Evolutionary conservation across 2,113 vertebrate species (phyloP).

Genomic region (Penelope pileata): DNA sequence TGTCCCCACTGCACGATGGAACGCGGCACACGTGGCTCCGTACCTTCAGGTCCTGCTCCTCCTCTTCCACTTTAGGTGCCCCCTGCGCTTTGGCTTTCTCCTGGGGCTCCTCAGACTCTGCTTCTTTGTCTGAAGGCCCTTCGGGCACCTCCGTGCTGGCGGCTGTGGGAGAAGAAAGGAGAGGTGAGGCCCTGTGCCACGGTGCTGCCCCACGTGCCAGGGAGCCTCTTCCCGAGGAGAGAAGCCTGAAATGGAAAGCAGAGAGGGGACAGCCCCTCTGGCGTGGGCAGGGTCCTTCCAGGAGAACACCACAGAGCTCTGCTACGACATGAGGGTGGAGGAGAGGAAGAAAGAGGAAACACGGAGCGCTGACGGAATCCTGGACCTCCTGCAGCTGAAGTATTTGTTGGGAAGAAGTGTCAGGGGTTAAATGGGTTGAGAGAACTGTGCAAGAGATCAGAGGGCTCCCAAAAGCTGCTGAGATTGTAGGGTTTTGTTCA

Average conservation of each 20-base stretch:
- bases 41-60: conserved; percentile 92
- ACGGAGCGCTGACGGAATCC: fast-evolving
- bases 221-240: not conserved
- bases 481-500: fast-evolving
- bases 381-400: not conserved
- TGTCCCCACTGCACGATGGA: fast-evolving
- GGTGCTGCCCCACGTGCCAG: not conserved
- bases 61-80: conserved; percentile 79
- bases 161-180: conserved; percentile 60
- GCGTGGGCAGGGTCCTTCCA: not conserved
- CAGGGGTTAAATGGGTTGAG: fast-evolving
- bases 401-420: not conserved
- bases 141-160: conserved; percentile 74
- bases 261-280: not conserved
- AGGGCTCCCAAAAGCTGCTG: not conserved
- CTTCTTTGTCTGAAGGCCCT: conserved; percentile 78
- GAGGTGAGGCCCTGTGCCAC: not conserved
- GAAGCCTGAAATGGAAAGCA: not conserved
- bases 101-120: conserved; percentile 78
- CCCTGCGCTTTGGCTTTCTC: conserved; percentile 79
- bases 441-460: not conserved
- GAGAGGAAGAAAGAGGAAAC: not conserved
- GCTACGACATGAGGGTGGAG: not conserved
- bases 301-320: fast-evolving
- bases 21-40: fast-evolving